Evolutionary conservation across 2,888 invertebrate species (phyloP), one percentile per base, ranked within the genome.

Genomic region (Pseudococcus longispinus): DNA sequence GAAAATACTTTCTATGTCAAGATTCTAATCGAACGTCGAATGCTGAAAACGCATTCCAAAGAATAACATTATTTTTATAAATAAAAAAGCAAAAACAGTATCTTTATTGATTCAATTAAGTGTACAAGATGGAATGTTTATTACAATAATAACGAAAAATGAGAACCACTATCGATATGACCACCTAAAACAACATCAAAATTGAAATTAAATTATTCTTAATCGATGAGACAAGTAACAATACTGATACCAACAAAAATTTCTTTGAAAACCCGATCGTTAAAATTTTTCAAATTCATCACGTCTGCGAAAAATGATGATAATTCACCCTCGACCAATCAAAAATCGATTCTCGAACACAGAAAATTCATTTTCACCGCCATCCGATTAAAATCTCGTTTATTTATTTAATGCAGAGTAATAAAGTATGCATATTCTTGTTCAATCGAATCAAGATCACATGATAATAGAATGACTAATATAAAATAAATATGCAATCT

Each of bases 41-140:
- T n/a, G n/a, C n/a, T n/a, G n/a, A n/a, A n/a, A n/a, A n/a, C n/a
- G n/a, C n/a, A n/a, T n/a, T n/a, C n/a, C n/a, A 60, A 23, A 23
- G 1, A 60, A 60, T 29, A n/a, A 13, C 15, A 70, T 29, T 70
- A 6, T 74, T 26, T 74, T 74, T 13, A 32, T 18, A 13, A 74
- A 74, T 74, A 8, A 37, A 74, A 74, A 74, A 32, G 74, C 74
- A 37, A 74, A 18, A 32, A 3, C 32, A 8, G 20, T 20, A 80
- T 37, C 20, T 80, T 80, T 80, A 80, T 80, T 80, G 13, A 80
- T 42, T 80, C 42, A 80, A 20, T 29, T 37, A 20, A 80, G 20
- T 23, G 29, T 42, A 80, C 77, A 80, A n/a, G 8, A 42, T 80
- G 77, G 77, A 80, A 80, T 80, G 77, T 80, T 20, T 8, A 29